Evolutionary conservation across 2,797 vertebrate genomes (phyloP).

Genomic region (Oreortyx pictus): DNA sequence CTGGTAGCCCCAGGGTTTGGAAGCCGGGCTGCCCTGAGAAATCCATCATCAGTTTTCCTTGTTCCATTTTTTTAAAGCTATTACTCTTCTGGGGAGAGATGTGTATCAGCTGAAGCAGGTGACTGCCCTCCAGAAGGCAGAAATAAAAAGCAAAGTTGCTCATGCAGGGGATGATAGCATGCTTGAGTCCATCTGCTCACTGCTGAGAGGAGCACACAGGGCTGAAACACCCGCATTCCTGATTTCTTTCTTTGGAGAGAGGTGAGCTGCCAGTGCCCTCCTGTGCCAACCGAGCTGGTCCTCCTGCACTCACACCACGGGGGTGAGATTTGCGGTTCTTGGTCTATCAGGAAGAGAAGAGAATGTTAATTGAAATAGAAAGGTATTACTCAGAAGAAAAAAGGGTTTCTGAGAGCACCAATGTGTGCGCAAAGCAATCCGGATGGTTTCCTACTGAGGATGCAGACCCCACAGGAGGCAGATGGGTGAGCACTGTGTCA

Average conservation of each 20-base stretch:
- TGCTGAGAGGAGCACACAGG: not conserved
- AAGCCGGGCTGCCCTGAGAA: not conserved
- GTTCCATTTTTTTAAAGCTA: not conserved
- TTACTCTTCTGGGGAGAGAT: constrained; percentile 17
- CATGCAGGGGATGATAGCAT: not conserved
- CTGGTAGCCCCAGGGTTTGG: not conserved
- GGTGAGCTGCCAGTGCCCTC: not conserved
- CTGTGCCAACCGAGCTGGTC: not conserved
- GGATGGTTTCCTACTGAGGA: constrained; percentile 69
- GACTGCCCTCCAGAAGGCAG: constrained; percentile 14
- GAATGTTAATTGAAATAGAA: constrained; percentile 54
- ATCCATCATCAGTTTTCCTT: not conserved
- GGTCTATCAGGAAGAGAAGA: constrained; percentile 18
- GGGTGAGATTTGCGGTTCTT: not conserved
- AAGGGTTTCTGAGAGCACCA: constrained; percentile 51
- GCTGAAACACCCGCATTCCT: not conserved
- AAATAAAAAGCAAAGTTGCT: constrained; percentile 4
- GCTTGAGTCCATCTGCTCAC: constrained; percentile 27
- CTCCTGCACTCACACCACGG: not conserved
- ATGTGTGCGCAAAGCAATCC: constrained; percentile 39
- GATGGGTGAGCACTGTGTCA: constrained; percentile 63
- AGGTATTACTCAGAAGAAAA: constrained; percentile 42
- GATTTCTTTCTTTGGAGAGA: not conserved
- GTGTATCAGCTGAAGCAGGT: constrained; percentile 9
- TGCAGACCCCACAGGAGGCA: constrained; percentile 74